These are phyloP conservation scores for Astatoreochromis straeleni DNA, from an alignment of 2,113 vertebrate species.

Conservation along the genomic window DNA sequence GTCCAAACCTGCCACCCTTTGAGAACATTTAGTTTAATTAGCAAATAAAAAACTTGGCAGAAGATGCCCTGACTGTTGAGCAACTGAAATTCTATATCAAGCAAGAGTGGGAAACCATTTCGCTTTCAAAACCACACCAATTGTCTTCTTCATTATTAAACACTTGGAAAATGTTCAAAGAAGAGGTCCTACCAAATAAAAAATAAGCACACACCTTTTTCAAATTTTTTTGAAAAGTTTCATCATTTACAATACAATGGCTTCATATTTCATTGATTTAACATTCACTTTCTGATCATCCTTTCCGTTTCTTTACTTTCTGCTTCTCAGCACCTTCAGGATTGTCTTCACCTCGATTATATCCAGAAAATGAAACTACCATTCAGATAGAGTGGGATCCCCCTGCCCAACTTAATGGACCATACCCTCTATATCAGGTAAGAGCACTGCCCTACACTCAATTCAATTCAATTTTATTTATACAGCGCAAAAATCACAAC, in stretches of 20 bases:
- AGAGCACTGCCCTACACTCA: not conserved
- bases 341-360: constrained; percentile 66
- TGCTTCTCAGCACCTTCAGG: constrained; percentile 75
- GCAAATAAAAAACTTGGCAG: not conserved
- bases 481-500: not conserved
- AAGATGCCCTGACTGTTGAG: not conserved
- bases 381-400: constrained; percentile 76
- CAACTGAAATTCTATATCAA: not conserved
- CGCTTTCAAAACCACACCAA: not conserved
- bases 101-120: not conserved
- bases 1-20: not conserved
- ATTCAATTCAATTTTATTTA: not conserved
- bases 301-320: not conserved
- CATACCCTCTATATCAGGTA: constrained; percentile 78
- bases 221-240: not conserved
- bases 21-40: not conserved
- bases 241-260: not conserved
- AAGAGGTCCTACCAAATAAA: not conserved
- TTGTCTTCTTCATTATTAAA: not conserved
- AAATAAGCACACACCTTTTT: not conserved
- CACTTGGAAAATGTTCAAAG: not conserved
- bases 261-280: not conserved
- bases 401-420: constrained; percentile 81
- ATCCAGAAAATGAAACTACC: constrained; percentile 74
- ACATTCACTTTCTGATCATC: not conserved